Conservation (phyloP, 2,888 invertebrate species). For the Lomographa bimaculata region DNA sequence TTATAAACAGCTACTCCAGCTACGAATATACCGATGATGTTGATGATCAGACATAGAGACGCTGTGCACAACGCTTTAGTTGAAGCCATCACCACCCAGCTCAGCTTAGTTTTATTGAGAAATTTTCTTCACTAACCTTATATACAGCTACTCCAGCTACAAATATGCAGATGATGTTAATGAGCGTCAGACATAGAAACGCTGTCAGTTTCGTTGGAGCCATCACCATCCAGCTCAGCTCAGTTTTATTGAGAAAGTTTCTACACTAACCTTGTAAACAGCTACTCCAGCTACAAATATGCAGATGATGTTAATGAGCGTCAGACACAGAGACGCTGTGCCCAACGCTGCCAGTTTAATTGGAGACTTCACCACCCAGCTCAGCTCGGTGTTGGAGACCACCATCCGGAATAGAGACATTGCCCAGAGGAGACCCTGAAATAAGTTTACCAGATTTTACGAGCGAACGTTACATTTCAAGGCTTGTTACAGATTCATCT, state of each 20-base stretch:
- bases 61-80: no score
- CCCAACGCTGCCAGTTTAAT: constrained; percentile 86
- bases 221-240: constrained; percentile 61
- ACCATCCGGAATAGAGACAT: constrained; percentile 82
- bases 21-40: no score
- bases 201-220: constrained; percentile 85
- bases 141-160: constrained; percentile 87
- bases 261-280: constrained; percentile 83
- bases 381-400: constrained; percentile 67
- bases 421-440: constrained; percentile 86
- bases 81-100: no score
- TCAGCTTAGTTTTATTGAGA: no score
- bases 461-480: no score
- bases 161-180: constrained; percentile 90
- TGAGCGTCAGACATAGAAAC: constrained; percentile 87
- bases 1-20: no score
- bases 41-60: no score
- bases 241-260: no score
- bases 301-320: constrained; percentile 89
- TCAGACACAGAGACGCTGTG: constrained; percentile 87
- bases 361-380: constrained; percentile 70
- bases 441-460: neutral
- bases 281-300: constrained; percentile 87
- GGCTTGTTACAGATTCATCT: no score
- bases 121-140: constrained; percentile 73